Percentiles rank a stretch among this genome's conserved stretches.
These are phyloP conservation scores for Pristionchus fissidentatus DNA, from an alignment of 2,888 invertebrate species.

Conservation along the genomic window DNA sequence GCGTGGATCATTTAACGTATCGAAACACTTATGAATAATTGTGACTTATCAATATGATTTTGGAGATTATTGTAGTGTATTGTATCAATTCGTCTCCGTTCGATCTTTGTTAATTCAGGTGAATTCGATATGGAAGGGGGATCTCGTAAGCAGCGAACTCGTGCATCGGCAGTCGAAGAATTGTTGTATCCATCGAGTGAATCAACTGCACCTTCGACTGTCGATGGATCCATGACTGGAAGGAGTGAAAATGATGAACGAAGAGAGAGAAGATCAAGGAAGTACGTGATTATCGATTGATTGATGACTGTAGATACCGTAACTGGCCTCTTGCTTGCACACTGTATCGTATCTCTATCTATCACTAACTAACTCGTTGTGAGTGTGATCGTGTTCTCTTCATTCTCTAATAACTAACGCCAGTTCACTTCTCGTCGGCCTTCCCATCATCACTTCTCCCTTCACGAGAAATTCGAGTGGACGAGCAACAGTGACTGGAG, in stretches of 20 bases:
- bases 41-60: not conserved
- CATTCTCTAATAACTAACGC: constrained; percentile 11
- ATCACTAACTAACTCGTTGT: not conserved
- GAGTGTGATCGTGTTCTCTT: not conserved
- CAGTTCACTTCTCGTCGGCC: not conserved
- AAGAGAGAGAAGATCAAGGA: constrained; percentile 33
- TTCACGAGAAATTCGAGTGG: constrained; percentile 6
- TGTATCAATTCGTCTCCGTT: too few species aligned
- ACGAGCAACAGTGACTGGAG: constrained; percentile 31
- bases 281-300: not conserved
- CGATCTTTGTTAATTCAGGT: too few species aligned
- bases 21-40: too few species aligned
- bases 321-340: not conserved
- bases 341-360: not conserved
- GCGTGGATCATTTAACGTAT: too few species aligned
- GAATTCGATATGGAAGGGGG: not conserved
- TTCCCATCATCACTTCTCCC: not conserved
- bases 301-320: not conserved
- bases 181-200: constrained; percentile 79
- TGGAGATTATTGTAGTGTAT: not conserved
- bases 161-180: constrained; percentile 83
- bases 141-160: constrained; percentile 80
- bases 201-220: not conserved
- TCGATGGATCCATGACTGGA: not conserved
- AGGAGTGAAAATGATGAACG: constrained; percentile 18